A percentile compares a stretch with the other conserved stretches of the same genome.
Evolutionary conservation across 2,113 vertebrate genomes (phyloP).

Genomic region (Ellobius talpinus): DNA sequence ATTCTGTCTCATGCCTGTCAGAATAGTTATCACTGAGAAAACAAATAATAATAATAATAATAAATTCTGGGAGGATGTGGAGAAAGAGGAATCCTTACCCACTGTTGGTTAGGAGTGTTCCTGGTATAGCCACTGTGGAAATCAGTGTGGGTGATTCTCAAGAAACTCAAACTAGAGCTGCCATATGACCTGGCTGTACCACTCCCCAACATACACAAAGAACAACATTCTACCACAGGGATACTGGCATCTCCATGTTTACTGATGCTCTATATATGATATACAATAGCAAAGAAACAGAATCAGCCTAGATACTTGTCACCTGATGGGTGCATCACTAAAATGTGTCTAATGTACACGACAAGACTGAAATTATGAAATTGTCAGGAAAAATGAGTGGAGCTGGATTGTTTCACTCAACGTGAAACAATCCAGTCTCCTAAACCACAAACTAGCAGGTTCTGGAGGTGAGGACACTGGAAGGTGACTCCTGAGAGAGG

Average conservation of each 20-base stretch:
- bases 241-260: neutral
- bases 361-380: neutral
- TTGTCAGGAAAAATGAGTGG: neutral
- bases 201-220: neutral
- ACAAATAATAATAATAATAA: no score
- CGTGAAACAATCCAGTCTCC: neutral
- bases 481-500: no score
- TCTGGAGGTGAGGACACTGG: neutral
- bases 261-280: neutral
- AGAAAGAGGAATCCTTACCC: neutral
- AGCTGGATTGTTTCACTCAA: no score
- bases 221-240: neutral
- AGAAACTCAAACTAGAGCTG: neutral
- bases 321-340: neutral
- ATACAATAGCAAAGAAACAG: neutral
- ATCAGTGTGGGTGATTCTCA: no score
- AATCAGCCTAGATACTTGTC: neutral
- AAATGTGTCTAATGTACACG: no score
- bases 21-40: neutral
- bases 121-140: neutral
- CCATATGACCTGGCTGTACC: neutral
- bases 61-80: neutral
- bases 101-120: no score
- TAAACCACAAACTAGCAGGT: no score
- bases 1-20: neutral